Conservation (phyloP, 2,888 invertebrate species). For the Spisula solida region DNA sequence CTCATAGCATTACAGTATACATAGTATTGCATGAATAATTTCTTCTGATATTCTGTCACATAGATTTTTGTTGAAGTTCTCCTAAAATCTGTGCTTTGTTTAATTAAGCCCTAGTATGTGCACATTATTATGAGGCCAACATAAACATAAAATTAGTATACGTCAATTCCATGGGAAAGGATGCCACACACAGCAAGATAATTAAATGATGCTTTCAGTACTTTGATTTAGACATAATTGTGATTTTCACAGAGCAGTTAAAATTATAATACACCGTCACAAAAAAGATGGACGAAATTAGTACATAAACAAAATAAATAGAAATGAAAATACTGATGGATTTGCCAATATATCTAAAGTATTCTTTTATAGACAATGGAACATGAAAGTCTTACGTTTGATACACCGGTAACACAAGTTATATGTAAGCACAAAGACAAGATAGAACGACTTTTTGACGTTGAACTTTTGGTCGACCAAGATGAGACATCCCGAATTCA, state of each 20-base stretch:
- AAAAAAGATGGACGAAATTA: constrained; percentile 28
- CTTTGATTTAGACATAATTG: not conserved
- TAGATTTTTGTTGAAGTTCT: too few relatives aligned
- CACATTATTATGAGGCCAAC: too few relatives aligned
- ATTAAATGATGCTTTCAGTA: not conserved
- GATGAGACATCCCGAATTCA: constrained; percentile 41
- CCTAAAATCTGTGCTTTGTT: too few relatives aligned
- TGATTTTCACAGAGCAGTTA: not conserved
- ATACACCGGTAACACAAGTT: constrained; percentile 58
- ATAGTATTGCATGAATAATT: too few relatives aligned
- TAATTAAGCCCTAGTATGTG: too few relatives aligned
- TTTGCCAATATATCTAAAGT: not conserved
- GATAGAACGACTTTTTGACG: constrained; percentile 64
- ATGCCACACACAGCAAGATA: too few relatives aligned
- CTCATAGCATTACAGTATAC: too few relatives aligned
- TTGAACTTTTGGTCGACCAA: constrained; percentile 50
- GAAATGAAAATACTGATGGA: constrained; percentile 35
- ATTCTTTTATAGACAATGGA: constrained; percentile 65
- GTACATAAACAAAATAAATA: constrained; percentile 34
- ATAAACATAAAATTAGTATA: too few relatives aligned
- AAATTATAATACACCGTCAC: not conserved
- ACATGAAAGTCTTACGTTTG: constrained; percentile 72
- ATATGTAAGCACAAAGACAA: constrained; percentile 32
- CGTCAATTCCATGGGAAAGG: too few relatives aligned
- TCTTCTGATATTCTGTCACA: too few relatives aligned